A percentile compares a stretch with the other conserved stretches of the same genome.
Evolutionary conservation across 37 sponge, comb jelly and placozoan species (phyloP).

Genomic region (Theonella swinhoei): DNA sequence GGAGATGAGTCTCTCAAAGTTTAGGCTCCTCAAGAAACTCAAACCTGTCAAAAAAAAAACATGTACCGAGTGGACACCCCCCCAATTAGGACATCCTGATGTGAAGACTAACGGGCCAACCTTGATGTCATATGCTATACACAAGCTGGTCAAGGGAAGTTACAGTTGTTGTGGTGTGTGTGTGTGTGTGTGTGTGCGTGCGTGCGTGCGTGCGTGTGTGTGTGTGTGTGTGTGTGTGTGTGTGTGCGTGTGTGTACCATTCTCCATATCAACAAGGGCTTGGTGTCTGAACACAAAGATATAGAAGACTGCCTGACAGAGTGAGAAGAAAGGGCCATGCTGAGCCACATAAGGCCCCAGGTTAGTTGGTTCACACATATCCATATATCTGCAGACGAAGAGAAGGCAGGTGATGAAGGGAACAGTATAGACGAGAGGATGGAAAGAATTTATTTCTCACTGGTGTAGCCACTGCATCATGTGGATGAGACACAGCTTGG

Average conservation of each 20-base stretch:
- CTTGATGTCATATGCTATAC: too few relatives aligned
- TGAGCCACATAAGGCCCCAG: slow-evolving; percentile 40
- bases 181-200: too few relatives aligned
- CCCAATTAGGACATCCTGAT: background rate
- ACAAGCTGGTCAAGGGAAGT: too few relatives aligned
- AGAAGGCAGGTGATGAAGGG: too few relatives aligned
- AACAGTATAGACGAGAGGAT: background rate
- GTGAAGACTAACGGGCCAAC: too few relatives aligned
- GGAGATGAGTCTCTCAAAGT: slow-evolving; percentile 75
- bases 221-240: too few relatives aligned
- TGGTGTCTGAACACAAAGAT: slow-evolving; percentile 80
- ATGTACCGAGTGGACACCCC: background rate
- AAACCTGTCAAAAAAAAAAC: slow-evolving; percentile 34
- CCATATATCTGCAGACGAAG: slow-evolving; percentile 58
- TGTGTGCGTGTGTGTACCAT: slow-evolving; percentile 29
- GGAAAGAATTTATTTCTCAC: slow-evolving; percentile 40
- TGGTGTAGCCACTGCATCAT: slow-evolving; percentile 62
- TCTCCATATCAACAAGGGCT: slow-evolving; percentile 36
- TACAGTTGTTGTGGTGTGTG: too few relatives aligned
- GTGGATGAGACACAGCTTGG: slow-evolving; percentile 47
- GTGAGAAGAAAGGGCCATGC: slow-evolving; percentile 75
- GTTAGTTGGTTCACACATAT: slow-evolving; percentile 7
- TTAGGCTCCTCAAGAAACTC: slow-evolving; percentile 58
- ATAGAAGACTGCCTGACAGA: slow-evolving; percentile 83
- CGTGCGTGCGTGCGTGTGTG: too few relatives aligned